phyloP scores from a whole-genome alignment of 2,888 invertebrate species.

The Drosophila neonasuta region DNA sequence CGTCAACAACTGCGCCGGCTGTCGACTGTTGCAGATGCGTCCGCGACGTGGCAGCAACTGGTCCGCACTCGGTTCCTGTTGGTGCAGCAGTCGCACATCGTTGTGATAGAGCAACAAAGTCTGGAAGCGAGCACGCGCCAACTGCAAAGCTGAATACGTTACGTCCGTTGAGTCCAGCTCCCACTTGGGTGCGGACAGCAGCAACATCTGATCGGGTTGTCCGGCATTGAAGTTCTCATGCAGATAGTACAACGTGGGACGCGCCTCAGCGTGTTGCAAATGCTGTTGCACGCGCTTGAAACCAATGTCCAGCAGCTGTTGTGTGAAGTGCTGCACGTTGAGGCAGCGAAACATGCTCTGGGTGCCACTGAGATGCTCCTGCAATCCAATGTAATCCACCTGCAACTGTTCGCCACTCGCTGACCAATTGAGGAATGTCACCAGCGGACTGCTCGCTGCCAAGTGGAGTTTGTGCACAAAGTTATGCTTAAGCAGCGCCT shows the following conservation, averaged over 20 bases:
- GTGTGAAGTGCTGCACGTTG: conserved; percentile 30
- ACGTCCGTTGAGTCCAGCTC: neutral
- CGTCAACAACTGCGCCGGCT: neutral
- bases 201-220: conserved; percentile 9
- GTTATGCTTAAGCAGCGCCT: neutral
- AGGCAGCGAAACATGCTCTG: conserved; percentile 34
- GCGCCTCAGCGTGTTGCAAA: neutral
- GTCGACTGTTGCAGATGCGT: conserved; percentile 21
- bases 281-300: conserved; percentile 26
- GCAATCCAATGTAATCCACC: conserved; percentile 50
- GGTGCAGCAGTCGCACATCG: conserved; percentile 31
- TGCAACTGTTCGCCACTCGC: conserved; percentile 30
- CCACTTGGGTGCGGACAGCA: neutral
- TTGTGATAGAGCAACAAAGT: conserved; percentile 30
- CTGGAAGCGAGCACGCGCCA: conserved; percentile 39
- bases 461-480: conserved; percentile 53
- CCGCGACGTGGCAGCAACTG: conserved; percentile 41
- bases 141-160: conserved; percentile 26
- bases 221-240: conserved; percentile 28
- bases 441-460: conserved; percentile 18
- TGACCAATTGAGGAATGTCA: conserved; percentile 46
- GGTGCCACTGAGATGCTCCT: conserved; percentile 43
- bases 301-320: conserved; percentile 20
- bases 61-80: conserved; percentile 19
- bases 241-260: conserved; percentile 17